Evolutionary conservation across 1,140 invertebrate genomes (phyloP), one percentile per base, ranked within the genome.

Genomic region (Trinorchestia longiramus): DNA sequence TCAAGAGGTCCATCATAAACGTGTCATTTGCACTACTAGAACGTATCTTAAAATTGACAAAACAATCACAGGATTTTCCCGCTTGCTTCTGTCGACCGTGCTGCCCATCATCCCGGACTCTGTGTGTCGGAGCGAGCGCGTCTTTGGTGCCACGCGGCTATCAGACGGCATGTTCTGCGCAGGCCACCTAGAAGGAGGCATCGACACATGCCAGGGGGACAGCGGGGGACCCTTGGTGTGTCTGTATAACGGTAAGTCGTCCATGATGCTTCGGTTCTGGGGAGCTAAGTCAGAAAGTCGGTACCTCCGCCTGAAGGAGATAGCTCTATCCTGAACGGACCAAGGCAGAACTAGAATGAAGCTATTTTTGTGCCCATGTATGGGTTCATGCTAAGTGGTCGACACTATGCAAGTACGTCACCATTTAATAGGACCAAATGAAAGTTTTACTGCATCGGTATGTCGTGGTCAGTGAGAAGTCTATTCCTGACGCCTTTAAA

Each of bases 171-270:
- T 99, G 99, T 98, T 99, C 97, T 99, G 99, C 97, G 99, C 99
- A 44, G 99, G 99, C 11, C 98, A 98, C 97, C 97, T 98, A 94
- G 98, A 98, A 97, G 98, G 99, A 95, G 98, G 98, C 53, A 97
- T 98, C 0, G 99, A 99, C 97, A 98, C 99, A 28, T 99, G 99
- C 97, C 98, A 99, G 97, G 99, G 99, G 4, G 99, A 99, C 97
- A 99, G 98, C 77, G 97, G 98, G 94, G 97, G 97, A 36, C 97
- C 99, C 57, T 97, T 99, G n/a, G 98, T 98, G 43, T 98, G 98
- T 97, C 96, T 98, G 92, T 97, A 97, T 53, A 97, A 98, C 95
- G 98, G 98, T 98, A 97, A 97, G 97, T 96, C 28, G 43, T 40
- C 8, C 6, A 53, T 53, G 47, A 53, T 8, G 47, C 47, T 53